Base-by-base conservation (phyloP, 2,888 invertebrate species). In the Zygaena filipendulae region DNA sequence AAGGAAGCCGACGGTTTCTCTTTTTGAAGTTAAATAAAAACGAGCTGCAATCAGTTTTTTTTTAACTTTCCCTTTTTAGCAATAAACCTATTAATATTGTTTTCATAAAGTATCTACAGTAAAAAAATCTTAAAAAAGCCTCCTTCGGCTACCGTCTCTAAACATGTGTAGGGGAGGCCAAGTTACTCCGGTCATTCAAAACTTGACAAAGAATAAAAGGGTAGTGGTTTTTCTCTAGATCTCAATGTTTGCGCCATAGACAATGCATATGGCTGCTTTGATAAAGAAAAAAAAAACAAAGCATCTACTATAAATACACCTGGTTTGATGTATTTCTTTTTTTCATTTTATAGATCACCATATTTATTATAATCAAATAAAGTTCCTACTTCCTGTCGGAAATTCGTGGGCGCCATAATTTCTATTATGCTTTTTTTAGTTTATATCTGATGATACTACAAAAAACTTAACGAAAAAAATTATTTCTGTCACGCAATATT, bases 331-430 rank as follows among this genome's bases (percentile, higher is more conserved):
- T 36, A 20, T 47, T 59, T 72, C 68, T 70, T 68, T 58, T 48
- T 52, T 46, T n/a, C n/a, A n/a, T n/a, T n/a, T 6, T 16, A 16
- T 36, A 38, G 47, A 53, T 56, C 41, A 57, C 55, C 54, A 70
- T 69, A 68, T 74, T 70, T 72, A 63, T 69, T 61, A 70, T 74
- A 74, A 77, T 72, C 75, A 74, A 72, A 74, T 74, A 71, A n/a
- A 63, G 74, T 72, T 72, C 69, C 64, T 68, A n/a, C 61, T 75
- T 77, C 79, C 79, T 64, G 64, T 60, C 63, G 74, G 75, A 74
- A 75, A 68, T 63, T 55, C n/a, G 59, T 49, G 55, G 74, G 71
- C 70, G 74, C 71, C 63, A n/a, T n/a, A n/a, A n/a, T n/a, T n/a
- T n/a, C n/a, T n/a, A n/a, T n/a, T n/a, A n/a, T 49, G 32, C 25